These are phyloP conservation scores for Eulemur macaco DNA, from an alignment of 2,113 vertebrate genomes.

Conservation along the genomic window DNA sequence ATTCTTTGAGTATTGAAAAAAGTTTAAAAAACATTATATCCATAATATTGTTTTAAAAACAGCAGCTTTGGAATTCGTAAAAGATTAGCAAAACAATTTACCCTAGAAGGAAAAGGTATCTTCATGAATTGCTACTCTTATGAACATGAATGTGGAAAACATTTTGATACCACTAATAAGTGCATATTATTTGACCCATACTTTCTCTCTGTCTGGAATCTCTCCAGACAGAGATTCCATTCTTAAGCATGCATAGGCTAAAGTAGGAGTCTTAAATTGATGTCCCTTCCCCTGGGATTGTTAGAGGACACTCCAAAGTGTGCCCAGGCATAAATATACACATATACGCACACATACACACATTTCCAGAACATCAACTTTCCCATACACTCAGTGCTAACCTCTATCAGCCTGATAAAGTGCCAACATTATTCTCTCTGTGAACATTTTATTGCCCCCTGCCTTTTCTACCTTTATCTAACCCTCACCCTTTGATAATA, in stretches of 20 bases:
- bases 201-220: not conserved
- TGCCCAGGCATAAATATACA: not conserved
- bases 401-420: not conserved
- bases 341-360: not conserved
- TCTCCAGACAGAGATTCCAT: not conserved
- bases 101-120: not conserved
- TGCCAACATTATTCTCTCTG: not conserved
- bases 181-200: not conserved
- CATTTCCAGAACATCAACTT: not conserved
- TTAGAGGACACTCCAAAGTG: not conserved
- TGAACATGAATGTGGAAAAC: not conserved
- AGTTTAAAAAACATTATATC: not conserved
- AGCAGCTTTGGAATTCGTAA: not conserved
- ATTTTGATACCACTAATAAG: not conserved
- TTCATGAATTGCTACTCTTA: not conserved
- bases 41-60: not conserved
- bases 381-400: not conserved
- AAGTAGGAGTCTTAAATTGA: not conserved
- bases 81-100: not conserved
- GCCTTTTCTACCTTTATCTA: not conserved
- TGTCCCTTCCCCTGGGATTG: fast-evolving
- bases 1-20: not conserved
- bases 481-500: not conserved
- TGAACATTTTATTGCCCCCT: fast-evolving
- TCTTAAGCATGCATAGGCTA: not conserved